Evolutionary conservation across 2,888 invertebrate genomes (phyloP).

Genomic region (Lithophane ornitopus): DNA sequence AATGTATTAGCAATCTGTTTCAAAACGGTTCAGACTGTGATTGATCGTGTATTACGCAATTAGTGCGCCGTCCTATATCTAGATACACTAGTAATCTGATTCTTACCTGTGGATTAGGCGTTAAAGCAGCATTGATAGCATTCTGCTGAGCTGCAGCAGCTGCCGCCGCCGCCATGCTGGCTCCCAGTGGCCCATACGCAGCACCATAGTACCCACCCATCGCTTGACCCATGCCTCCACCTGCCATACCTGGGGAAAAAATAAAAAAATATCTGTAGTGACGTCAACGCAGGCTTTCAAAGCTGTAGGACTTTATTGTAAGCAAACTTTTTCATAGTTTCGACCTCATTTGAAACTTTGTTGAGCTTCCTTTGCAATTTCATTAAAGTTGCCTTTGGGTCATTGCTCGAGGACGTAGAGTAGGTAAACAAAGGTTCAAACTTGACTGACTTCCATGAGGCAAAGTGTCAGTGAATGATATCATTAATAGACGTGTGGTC

Average conservation of each 20-base stretch:
- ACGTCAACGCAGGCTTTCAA: not conserved
- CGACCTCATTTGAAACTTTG: conserved; percentile 7
- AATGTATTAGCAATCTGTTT: no score
- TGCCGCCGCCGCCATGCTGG: conserved; percentile 94
- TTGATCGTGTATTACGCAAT: no score
- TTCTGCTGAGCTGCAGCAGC: conserved; percentile 93
- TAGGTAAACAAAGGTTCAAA: not conserved
- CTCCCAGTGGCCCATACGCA: conserved; percentile 93
- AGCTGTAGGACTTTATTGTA: not conserved
- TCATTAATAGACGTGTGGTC: not conserved
- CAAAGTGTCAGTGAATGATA: not conserved
- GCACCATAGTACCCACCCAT: conserved; percentile 94
- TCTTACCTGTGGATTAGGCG: conserved; percentile 92
- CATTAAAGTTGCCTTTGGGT: not conserved
- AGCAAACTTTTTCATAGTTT: conserved; percentile 8
- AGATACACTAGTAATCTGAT: not conserved
- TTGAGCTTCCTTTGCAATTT: not conserved
- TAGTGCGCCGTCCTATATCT: no score
- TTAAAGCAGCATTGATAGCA: conserved; percentile 93
- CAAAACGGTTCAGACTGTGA: no score
- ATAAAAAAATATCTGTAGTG: conserved; percentile 8
- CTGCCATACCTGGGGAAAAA: conserved; percentile 92
- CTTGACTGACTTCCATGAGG: not conserved
- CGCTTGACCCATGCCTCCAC: conserved; percentile 92
- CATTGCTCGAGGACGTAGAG: not conserved